Evolutionary conservation across 2,797 vertebrate genomes (phyloP).

Genomic region (Aselliscus stoliczkanus): DNA sequence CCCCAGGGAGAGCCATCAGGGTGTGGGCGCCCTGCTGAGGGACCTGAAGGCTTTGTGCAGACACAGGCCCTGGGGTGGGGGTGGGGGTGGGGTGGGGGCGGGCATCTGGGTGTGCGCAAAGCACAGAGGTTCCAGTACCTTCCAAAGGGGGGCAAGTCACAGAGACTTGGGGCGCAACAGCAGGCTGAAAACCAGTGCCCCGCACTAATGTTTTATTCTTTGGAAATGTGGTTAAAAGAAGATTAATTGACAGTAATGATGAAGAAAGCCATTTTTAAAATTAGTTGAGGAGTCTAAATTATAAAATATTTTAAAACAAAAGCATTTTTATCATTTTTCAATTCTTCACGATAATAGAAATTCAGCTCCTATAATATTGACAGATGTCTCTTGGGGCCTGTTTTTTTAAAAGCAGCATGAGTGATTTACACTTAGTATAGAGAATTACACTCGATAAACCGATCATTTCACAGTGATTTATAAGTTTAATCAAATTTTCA

Average conservation of each 20-base stretch:
- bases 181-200: background rate
- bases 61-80: background rate
- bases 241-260: background rate
- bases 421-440: background rate
- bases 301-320: background rate
- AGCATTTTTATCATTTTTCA: background rate
- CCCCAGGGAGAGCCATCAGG: rapidly evolving
- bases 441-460: background rate
- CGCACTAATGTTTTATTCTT: background rate
- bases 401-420: background rate
- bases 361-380: background rate
- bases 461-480: background rate
- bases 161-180: background rate
- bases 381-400: background rate
- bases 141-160: background rate
- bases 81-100: background rate
- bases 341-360: background rate
- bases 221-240: background rate
- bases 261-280: background rate
- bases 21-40: background rate
- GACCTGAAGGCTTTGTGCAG: background rate
- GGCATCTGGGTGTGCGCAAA: background rate
- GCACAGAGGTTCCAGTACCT: background rate
- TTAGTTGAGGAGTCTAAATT: background rate
- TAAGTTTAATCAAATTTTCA: background rate